Base-by-base conservation (phyloP, 2,888 invertebrate genomes). In the Epicampocera succincta region DNA sequence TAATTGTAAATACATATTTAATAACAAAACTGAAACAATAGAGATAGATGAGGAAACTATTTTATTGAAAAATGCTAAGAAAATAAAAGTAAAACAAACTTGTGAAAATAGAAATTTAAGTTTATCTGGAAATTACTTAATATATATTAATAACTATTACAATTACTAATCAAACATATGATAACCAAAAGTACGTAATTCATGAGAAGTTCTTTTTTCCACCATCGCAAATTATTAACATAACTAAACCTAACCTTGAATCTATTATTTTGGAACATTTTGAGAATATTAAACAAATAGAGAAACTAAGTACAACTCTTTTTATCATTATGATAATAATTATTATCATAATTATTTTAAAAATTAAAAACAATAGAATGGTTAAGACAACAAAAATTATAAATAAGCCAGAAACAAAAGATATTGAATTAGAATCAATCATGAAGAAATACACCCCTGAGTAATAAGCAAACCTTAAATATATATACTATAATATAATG, bases 1-100 rank as follows among this genome's bases (percentile, higher is more conserved):
- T 38, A 58, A 58, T 40, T 58, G 58, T 58, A 58, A 12, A 58
- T 58, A 58, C 40, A 2, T 58, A 58, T 58, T 58, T 38, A 58
- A 58, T 58, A 58, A 58, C 12, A 58, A 58, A 58, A 40, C 58
- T 2, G 58, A 58, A 17, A 58, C 38, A 52, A 52, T 11, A 52
- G 50, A 52, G 50, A 52, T 52, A 2, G 50, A 52, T 25, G 50
- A 52, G 21, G 50, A 25, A 52, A 52, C 50, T 52, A 52, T 25
- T 42, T 11, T 29, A 29, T 29, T 29, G 29, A 29, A 29, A 29
- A 29, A 29, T 6, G 29, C 29, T 29, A 29, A 6, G 5, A 52
- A 52, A 52, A 52, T 25, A 52, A 52, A 52, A 12, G 13, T 52
- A 52, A 21, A 52, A 52, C 50, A 52, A 12, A 52, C 50, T 58